Conservation (phyloP, 2,888 invertebrate species). For the Megaustenia siamemsis region DNA sequence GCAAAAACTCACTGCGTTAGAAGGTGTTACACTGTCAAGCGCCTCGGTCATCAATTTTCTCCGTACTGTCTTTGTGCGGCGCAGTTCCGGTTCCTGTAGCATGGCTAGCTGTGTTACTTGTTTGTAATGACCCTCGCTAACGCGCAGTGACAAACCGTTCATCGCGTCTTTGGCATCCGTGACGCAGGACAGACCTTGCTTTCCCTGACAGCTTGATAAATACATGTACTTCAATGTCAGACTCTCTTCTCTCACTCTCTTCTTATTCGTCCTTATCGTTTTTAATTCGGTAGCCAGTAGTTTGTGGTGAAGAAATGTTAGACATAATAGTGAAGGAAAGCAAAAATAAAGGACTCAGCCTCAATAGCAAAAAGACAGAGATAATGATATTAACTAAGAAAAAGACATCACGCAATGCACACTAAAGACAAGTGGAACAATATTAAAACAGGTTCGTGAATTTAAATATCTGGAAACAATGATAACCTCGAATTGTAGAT, state of each 20-base stretch:
- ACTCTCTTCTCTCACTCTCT: constrained; percentile 20
- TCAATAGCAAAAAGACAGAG: no score
- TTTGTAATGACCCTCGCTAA: constrained; percentile 27
- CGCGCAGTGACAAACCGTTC: constrained; percentile 6
- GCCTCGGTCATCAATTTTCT: constrained; percentile 18
- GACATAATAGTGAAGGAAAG: no score
- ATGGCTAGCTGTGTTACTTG: background rate
- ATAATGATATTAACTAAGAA: no score
- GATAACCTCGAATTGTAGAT: no score
- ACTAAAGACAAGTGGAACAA: no score
- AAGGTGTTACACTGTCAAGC: background rate
- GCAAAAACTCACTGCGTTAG: background rate
- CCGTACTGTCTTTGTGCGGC: background rate
- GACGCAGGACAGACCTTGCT: background rate
- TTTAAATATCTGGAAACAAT: no score
- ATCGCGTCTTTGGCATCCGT: background rate
- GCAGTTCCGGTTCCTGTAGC: constrained; percentile 1
- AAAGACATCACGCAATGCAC: no score
- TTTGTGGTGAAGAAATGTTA: no score
- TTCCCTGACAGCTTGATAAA: constrained; percentile 24
- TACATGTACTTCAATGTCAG: background rate
- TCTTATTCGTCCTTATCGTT: background rate
- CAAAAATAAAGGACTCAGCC: no score
- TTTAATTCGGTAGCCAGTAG: background rate
- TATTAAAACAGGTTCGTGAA: no score